Evolutionary conservation across 1,140 invertebrate genomes (phyloP), one percentile per base, ranked within the genome.

Genomic region (Tetramorium alpestre): DNA sequence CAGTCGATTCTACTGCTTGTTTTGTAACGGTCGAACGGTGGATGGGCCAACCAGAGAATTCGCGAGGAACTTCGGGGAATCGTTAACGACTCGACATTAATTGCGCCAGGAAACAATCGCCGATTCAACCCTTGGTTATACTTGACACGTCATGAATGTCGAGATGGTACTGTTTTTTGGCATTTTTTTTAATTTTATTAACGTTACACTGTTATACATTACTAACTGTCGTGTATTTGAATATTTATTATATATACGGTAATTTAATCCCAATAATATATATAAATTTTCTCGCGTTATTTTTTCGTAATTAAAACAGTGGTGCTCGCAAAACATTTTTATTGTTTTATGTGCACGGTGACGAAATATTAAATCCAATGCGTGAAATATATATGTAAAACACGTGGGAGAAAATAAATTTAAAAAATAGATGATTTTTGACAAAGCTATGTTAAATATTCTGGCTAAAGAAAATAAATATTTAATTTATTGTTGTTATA

Each of bases 51-150:
- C 58, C 64, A 44, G 38, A 58, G 80, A 88, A 91, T 91, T 91
- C 91, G 56, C 77, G 72, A 76, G 69, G 41, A 89, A 87, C 58
- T 92, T 92, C 89, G 89, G 75, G 33, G 90, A 91, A 92, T 87
- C 89, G 89, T 92, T 89, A 91, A 90, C 56, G 69, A 67, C 75
- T 65, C 70, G 60, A 28, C 28, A 84, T 90, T 90, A 82, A 56
- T 69, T 62, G 28, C 72, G 41, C 69, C 54, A 65, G 77, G 58
- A 78, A 81, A 86, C 89, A 89, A 89, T 89, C 44, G 58, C 56
- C 87, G 75, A 70, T 89, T 87, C 51, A 64, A 64, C 77, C 22
- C 25, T 44, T 33, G 54, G 64, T 81, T 56, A 81, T 41, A 86
- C 49, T 86, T 69, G 49, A 54, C 51, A 44, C 47, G 10, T 7